Evolutionary conservation across 1,140 invertebrate genomes (phyloP).

Genomic region (Rhopalosiphum maidis): DNA sequence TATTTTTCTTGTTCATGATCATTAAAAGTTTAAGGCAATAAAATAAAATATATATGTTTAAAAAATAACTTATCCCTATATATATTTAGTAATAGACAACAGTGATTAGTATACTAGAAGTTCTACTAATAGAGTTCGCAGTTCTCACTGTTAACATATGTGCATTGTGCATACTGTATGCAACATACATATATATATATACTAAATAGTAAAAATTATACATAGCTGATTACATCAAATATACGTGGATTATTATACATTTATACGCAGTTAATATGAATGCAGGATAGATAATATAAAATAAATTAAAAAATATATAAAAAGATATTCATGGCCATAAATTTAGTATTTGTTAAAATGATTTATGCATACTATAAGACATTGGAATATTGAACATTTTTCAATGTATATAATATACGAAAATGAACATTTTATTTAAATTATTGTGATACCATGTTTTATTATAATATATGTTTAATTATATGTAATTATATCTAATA

Average conservation of each 20-base stretch:
- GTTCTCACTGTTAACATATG: not conserved
- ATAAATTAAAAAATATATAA: not conserved
- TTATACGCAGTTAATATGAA: not conserved
- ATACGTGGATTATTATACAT: not conserved
- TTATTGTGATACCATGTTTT: not conserved
- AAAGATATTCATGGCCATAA: not conserved
- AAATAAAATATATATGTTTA: too few relatives aligned
- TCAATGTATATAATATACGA: not conserved
- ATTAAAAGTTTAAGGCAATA: too few relatives aligned
- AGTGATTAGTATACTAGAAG: not conserved
- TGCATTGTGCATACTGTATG: not conserved
- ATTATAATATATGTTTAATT: not conserved
- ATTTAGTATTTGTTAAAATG: too few relatives aligned
- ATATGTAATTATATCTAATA: not conserved
- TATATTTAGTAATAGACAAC: not conserved
- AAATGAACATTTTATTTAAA: not conserved
- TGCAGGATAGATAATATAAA: not conserved
- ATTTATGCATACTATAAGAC: not conserved
- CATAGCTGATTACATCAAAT: not conserved
- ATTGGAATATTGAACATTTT: not conserved
- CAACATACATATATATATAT: too few relatives aligned
- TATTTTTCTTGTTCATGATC: not conserved
- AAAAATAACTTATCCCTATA: not conserved
- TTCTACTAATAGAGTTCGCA: not conserved
- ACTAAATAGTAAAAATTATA: too few relatives aligned